Percentiles rank a stretch among this genome's conserved stretches.
Conservation (phyloP, 1,140 invertebrate genomes). For the Pectinophora gossypiella region DNA sequence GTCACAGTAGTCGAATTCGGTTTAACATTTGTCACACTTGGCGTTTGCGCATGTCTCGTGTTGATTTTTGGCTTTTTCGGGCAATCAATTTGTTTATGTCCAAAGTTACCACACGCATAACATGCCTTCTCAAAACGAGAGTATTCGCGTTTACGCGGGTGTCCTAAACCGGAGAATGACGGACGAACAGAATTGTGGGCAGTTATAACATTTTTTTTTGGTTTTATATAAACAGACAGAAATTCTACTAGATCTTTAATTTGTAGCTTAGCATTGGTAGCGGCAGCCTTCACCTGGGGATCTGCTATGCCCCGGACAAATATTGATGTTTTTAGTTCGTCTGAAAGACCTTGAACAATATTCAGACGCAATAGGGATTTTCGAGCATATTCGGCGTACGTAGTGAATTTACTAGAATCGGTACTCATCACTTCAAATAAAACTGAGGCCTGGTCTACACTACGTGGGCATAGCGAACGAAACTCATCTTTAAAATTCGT, state of each 20-base stretch:
- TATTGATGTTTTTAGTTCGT: too few relatives aligned
- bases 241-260: neutral
- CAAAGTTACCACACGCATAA: slow-evolving; percentile 1
- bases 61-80: neutral
- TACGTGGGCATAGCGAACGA: neutral
- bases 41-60: neutral
- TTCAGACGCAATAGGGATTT: neutral
- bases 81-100: too few relatives aligned
- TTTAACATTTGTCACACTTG: neutral
- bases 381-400: neutral
- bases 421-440: neutral
- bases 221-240: neutral
- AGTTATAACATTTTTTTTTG: too few relatives aligned
- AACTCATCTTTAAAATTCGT: neutral
- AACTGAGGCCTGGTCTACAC: neutral
- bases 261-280: neutral
- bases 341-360: neutral
- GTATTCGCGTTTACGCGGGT: neutral
- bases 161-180: neutral
- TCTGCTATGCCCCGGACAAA: neutral
- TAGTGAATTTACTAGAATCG: neutral
- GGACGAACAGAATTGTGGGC: too few relatives aligned
- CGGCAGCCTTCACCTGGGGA: neutral
- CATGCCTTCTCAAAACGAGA: neutral
- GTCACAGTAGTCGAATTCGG: neutral